Base-by-base conservation (phyloP, 2,113 vertebrate species). In the Thomomys bottae region DNA sequence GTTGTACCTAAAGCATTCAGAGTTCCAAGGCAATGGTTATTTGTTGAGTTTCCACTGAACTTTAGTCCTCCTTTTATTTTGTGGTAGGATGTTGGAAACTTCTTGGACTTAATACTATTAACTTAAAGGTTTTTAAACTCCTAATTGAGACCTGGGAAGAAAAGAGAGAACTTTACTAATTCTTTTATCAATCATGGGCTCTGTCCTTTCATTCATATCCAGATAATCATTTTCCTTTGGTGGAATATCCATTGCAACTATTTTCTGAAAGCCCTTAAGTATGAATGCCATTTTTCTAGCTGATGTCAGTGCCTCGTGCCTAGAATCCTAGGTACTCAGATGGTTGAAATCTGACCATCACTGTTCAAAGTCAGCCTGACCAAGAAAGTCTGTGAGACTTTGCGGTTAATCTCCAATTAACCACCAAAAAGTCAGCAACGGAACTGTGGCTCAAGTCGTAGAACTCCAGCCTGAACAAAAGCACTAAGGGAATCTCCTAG, bases 231-330 rank as follows among this genome's bases (percentile, higher is more conserved):
- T 54, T 54, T 24, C 64, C 67, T 66, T 61, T 24, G 24, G 26
- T 91, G 17, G 28, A 78, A 10, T 72, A 73, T 72, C 64, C 11
- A 1, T 34, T 63, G n/a, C 84, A 70, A 32, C 64, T 89, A 75
- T 84, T 91, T 84, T 45, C 68, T 75, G 32, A 89, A 88, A 88
- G 40, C 36, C 34, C 89, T 34, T 28, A 5, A 23, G 49, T 64
- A 8, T 78, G 61, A 92, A 80, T 63, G 23, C 42, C 80, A 32
- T 84, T 73, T 54, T 54, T 54, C 49, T 54, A 54, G 49, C 49
- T 54, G 49, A 15, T 54, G 49, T 54, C 49, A 54, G 15, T 54
- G 49, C 14, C 49, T 54, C 12, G 18, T 3, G 49, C 49, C 49
- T 54, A 54, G 14, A 54, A 54, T 54, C 15, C 12, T 54, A 54